Evolutionary conservation across 2,888 invertebrate genomes (phyloP).

Genomic region (Strigamia crassipes): DNA sequence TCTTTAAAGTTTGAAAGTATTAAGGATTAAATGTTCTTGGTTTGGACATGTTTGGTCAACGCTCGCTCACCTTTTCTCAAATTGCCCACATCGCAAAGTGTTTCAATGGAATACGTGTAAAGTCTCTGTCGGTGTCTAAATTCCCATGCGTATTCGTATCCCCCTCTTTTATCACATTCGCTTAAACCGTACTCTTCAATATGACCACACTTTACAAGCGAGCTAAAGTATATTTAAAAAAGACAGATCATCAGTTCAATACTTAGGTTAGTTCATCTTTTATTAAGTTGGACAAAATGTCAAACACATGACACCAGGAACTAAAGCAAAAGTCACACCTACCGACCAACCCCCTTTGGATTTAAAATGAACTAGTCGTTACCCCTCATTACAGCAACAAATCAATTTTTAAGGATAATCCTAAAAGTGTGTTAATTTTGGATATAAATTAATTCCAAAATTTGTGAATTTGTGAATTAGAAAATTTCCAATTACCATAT

Average conservation of each 20-base stretch:
- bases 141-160: not conserved
- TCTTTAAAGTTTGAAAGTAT: not conserved
- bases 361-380: not conserved
- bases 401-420: not conserved
- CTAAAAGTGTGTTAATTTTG: not conserved
- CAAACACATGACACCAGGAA: not conserved
- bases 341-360: not conserved
- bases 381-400: not conserved
- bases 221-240: not conserved
- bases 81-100: not conserved
- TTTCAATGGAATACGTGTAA: not conserved
- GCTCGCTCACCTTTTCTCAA: not conserved
- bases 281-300: not conserved
- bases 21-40: not conserved
- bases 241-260: not conserved
- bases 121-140: not conserved
- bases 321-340: not conserved
- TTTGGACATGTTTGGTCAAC: not conserved
- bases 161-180: not conserved
- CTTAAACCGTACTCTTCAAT: not conserved
- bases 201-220: not conserved
- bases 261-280: not conserved
- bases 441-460: too few species aligned
- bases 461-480: too few species aligned
- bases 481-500: too few species aligned